phyloP scores from a whole-genome alignment of 2,888 invertebrate species.

The Dermolepida albohirtum region DNA sequence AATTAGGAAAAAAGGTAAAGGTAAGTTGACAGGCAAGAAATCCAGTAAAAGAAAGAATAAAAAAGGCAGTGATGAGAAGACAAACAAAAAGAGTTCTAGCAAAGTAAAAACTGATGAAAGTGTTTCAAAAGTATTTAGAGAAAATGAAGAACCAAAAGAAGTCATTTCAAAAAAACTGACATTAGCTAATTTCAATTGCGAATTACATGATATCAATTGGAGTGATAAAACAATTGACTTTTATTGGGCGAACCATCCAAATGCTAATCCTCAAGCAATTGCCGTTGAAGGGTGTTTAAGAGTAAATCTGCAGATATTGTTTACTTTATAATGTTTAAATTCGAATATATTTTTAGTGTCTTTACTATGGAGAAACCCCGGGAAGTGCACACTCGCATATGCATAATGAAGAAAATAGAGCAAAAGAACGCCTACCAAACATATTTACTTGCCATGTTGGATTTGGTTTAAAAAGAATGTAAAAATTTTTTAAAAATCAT shows the following conservation, averaged over 20 bases:
- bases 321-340: too few relatives aligned
- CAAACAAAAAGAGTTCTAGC: constrained; percentile 39
- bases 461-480: constrained; percentile 57
- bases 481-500: neutral
- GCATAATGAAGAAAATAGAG: neutral
- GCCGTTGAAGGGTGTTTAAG: constrained; percentile 60
- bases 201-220: constrained; percentile 67
- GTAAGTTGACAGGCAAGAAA: constrained; percentile 56
- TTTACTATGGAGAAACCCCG: constrained; percentile 38
- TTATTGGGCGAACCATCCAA: constrained; percentile 68
- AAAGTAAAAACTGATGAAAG: constrained; percentile 30
- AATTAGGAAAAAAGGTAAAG: too few relatives aligned
- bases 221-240: constrained; percentile 69
- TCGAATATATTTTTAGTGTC: constrained; percentile 3
- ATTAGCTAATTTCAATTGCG: constrained; percentile 67
- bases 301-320: constrained; percentile 46
- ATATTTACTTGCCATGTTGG: constrained; percentile 66
- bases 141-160: constrained; percentile 50
- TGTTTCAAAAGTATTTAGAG: neutral
- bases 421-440: constrained; percentile 59
- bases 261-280: constrained; percentile 52
- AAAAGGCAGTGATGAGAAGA: constrained; percentile 41
- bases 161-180: constrained; percentile 58
- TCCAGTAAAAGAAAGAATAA: constrained; percentile 47
- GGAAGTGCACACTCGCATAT: neutral